These are phyloP conservation scores for Nephrotoma guestfalica DNA, from an alignment of 2,888 invertebrate species.

Conservation along the genomic window DNA sequence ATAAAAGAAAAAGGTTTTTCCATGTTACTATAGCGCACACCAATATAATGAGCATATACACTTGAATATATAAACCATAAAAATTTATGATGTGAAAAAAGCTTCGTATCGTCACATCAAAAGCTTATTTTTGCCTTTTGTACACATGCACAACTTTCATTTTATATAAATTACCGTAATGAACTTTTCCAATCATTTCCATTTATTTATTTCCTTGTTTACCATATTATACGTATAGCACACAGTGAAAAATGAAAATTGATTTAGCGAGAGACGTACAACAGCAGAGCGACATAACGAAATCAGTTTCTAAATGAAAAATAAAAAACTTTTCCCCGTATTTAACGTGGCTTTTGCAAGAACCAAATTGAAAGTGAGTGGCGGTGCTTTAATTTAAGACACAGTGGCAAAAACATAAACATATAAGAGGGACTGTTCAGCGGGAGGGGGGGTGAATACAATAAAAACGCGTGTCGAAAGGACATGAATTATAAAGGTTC, in stretches of 20 bases:
- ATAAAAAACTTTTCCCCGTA: neutral
- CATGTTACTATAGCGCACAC: neutral
- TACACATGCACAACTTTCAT: neutral
- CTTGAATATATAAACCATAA: neutral
- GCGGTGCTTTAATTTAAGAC: neutral
- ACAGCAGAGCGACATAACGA: neutral
- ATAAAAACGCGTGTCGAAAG: neutral
- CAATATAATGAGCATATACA: neutral
- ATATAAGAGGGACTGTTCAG: neutral
- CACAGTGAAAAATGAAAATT: neutral
- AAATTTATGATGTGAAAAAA: neutral
- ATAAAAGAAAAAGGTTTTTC: neutral
- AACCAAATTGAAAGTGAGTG: neutral
- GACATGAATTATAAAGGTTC: neutral
- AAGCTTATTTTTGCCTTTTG: neutral
- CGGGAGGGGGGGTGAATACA: neutral
- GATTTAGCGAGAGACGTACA: neutral
- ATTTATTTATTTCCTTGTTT: neutral
- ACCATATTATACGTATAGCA: neutral
- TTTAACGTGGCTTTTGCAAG: neutral
- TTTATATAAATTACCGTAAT: neutral
- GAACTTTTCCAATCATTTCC: neutral
- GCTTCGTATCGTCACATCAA: neutral
- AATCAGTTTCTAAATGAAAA: neutral
- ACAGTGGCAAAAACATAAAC: neutral